Conservation (phyloP, 1,140 invertebrate genomes). For the Drosophila eugracilis region DNA sequence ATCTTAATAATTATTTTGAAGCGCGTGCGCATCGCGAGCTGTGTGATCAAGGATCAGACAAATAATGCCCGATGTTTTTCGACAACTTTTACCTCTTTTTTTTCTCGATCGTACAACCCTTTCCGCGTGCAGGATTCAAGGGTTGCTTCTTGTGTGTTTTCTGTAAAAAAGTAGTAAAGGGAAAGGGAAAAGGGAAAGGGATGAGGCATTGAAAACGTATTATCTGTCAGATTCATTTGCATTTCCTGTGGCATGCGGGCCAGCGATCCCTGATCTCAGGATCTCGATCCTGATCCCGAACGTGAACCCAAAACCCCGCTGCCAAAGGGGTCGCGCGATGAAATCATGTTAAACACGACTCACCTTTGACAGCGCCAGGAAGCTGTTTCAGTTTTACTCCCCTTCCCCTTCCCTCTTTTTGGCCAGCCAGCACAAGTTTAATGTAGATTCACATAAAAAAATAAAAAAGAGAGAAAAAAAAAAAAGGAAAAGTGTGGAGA, state of each 20-base stretch:
- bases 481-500: conserved; percentile 72
- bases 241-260: conserved; percentile 64
- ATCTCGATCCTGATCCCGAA: conserved; percentile 21
- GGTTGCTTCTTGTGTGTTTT: conserved; percentile 21
- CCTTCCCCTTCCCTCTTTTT: too few species aligned
- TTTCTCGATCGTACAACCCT: conserved; percentile 53
- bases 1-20: conserved; percentile 26
- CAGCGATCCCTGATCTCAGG: conserved; percentile 27
- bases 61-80: conserved; percentile 72
- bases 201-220: conserved; percentile 17
- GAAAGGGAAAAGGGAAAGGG: not conserved
- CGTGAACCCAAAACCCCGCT: too few species aligned
- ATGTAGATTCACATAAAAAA: conserved; percentile 33
- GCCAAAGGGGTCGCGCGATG: conserved; percentile 52
- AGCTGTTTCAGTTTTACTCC: conserved; percentile 38
- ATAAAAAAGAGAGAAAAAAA: conserved; percentile 3
- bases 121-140: conserved; percentile 6
- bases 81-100: conserved; percentile 79
- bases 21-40: conserved; percentile 50
- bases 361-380: conserved; percentile 59
- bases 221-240: conserved; percentile 82
- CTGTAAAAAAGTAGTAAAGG: too few species aligned
- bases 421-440: conserved; percentile 4
- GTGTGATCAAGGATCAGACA: conserved; percentile 38
- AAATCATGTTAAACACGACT: conserved; percentile 75